These are phyloP conservation scores for Drosophila funebris DNA, from an alignment of 1,140 invertebrate genomes.

Conservation along the genomic window DNA sequence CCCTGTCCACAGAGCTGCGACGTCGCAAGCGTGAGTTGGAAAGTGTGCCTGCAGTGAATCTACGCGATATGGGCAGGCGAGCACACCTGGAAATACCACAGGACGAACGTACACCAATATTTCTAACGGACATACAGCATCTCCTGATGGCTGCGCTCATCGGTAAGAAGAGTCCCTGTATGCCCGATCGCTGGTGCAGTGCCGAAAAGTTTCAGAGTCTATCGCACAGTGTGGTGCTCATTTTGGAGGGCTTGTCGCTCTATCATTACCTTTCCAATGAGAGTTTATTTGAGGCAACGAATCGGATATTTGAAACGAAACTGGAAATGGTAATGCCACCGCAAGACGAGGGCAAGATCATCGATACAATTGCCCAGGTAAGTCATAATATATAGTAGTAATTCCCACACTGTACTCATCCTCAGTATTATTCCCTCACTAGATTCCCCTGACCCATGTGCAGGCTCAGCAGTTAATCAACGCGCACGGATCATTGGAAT, in stretches of 20 bases:
- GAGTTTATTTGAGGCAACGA: conserved; percentile 86
- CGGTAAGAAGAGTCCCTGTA: conserved; percentile 88
- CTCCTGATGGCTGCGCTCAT: conserved; percentile 90
- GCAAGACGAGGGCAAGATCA: conserved; percentile 88
- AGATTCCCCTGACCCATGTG: conserved; percentile 87
- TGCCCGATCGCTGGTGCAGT: conserved; percentile 90
- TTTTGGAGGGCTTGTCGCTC: conserved; percentile 91
- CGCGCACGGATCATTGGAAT: conserved; percentile 88
- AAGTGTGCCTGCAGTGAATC: conserved; percentile 85
- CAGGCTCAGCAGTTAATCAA: conserved; percentile 87
- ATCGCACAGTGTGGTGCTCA: conserved; percentile 88
- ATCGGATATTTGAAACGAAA: conserved; percentile 86
- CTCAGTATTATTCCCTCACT: not conserved
- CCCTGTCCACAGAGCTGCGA: conserved; percentile 85
- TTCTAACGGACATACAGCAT: conserved; percentile 92
- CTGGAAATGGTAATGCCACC: conserved; percentile 90
- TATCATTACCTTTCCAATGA: conserved; percentile 89
- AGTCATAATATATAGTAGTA: not conserved
- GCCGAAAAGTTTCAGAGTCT: conserved; percentile 90
- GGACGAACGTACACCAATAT: conserved; percentile 89
- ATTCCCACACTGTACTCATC: not conserved
- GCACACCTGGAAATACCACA: conserved; percentile 85
- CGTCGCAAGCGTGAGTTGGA: conserved; percentile 85
- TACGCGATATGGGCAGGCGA: conserved; percentile 86
- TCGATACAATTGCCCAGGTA: conserved; percentile 90